These are phyloP conservation scores for Vanessa cardui DNA, from an alignment of 2,888 invertebrate genomes.

Conservation along the genomic window DNA sequence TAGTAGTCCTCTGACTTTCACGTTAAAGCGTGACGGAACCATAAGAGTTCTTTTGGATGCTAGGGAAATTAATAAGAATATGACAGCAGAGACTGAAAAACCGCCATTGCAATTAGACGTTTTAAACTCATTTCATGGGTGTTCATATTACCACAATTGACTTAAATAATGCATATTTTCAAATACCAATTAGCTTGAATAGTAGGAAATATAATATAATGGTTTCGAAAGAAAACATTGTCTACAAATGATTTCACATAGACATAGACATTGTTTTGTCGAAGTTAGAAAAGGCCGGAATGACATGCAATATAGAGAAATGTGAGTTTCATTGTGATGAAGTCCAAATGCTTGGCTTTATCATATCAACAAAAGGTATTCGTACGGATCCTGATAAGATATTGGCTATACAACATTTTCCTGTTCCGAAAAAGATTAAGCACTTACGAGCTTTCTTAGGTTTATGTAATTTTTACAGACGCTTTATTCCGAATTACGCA, in stretches of 20 bases:
- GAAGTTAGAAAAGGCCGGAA: slow-evolving; percentile 25
- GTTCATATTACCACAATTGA: slow-evolving; percentile 33
- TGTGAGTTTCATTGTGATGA: slow-evolving; percentile 34
- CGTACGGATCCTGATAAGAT: slow-evolving; percentile 34
- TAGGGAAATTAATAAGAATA: slow-evolving; percentile 34
- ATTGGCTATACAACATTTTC: slow-evolving; percentile 38
- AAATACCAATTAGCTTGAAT: slow-evolving; percentile 30
- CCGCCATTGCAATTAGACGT: slow-evolving; percentile 34
- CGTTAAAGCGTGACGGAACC: slow-evolving; percentile 1
- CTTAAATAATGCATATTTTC: slow-evolving; percentile 41
- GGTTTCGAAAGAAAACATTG: slow-evolving; percentile 41
- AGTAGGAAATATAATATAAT: slow-evolving; percentile 40
- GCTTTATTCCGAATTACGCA: slow-evolving; percentile 40
- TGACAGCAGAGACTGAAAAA: slow-evolving; percentile 31
- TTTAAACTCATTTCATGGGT: slow-evolving; percentile 34
- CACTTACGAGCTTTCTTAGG: slow-evolving; percentile 44
- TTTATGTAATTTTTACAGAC: slow-evolving; percentile 43
- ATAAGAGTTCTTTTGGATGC: slow-evolving; percentile 26
- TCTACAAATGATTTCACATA: slow-evolving; percentile 35
- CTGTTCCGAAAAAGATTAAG: slow-evolving; percentile 40
- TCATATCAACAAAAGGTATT: slow-evolving; percentile 37
- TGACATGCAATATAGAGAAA: slow-evolving; percentile 35
- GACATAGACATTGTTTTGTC: slow-evolving; percentile 31
- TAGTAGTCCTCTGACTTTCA: slow-evolving; percentile 42
- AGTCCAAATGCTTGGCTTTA: slow-evolving; percentile 36